Evolutionary conservation across 92 coral and sea anemone genomes (phyloP).

Genomic region (Montipora capitata): DNA sequence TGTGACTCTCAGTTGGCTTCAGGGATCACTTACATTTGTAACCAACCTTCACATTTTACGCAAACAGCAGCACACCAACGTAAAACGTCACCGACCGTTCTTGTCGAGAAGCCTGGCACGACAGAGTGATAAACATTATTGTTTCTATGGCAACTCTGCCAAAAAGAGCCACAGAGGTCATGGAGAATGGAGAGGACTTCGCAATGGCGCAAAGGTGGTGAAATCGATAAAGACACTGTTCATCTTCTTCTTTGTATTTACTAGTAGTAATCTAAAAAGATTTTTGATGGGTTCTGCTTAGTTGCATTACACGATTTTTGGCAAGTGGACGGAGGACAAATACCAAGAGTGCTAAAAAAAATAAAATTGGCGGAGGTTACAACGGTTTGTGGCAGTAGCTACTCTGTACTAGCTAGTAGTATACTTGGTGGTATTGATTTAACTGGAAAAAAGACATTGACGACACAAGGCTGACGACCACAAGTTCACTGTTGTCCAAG

Average conservation of each 20-base stretch:
- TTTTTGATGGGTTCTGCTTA: not conserved
- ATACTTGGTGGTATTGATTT: too few relatives aligned
- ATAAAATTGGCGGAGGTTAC: too few relatives aligned
- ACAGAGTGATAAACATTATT: slow-evolving; percentile 74
- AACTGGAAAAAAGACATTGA: not conserved
- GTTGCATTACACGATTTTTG: not conserved
- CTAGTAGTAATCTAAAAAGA: not conserved
- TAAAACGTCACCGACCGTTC: not conserved
- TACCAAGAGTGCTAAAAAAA: not conserved
- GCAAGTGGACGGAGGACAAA: not conserved
- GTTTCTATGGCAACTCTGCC: slow-evolving; percentile 82
- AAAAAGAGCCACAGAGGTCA: slow-evolving; percentile 80
- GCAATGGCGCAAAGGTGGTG: slow-evolving; percentile 71
- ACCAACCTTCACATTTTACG: too few relatives aligned
- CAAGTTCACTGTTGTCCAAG: not conserved
- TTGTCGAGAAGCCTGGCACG: slow-evolving; percentile 67
- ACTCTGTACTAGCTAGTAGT: too few relatives aligned
- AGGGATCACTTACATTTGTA: too few relatives aligned
- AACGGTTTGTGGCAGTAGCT: too few relatives aligned
- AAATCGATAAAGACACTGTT: slow-evolving; percentile 31
- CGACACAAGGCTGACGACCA: not conserved
- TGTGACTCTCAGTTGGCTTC: too few relatives aligned
- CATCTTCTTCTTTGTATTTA: slow-evolving; percentile 22
- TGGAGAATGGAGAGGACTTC: slow-evolving; percentile 71
- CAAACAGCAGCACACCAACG: too few relatives aligned